phyloP scores from a whole-genome alignment of 2,888 invertebrate genomes.

The Ormia ochracea region DNA sequence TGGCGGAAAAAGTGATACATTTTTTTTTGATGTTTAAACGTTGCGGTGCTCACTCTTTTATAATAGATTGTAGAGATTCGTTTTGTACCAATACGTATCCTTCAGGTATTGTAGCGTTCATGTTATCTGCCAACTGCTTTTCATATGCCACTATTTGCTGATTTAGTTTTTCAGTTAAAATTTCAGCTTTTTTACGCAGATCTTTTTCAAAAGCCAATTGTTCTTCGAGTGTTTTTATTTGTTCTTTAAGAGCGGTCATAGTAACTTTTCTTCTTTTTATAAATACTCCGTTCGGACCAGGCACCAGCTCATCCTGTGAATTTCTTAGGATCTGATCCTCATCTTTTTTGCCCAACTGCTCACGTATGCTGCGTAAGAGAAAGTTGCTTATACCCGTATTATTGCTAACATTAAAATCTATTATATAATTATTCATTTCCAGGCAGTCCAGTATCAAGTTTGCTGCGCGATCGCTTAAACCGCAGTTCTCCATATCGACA shows the following conservation, averaged over 20 bases:
- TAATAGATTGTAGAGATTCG: slow-evolving; percentile 69
- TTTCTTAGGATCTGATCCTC: slow-evolving; percentile 65
- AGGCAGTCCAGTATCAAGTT: slow-evolving; percentile 80
- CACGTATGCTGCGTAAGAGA: slow-evolving; percentile 77
- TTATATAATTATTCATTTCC: slow-evolving; percentile 82
- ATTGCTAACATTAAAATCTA: slow-evolving; percentile 82
- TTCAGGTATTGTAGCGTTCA: slow-evolving; percentile 65
- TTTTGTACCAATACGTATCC: slow-evolving; percentile 70
- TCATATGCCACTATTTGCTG: slow-evolving; percentile 79
- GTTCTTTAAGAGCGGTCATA: slow-evolving; percentile 68
- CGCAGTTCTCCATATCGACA: slow-evolving; percentile 86
- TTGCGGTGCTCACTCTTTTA: slow-evolving; percentile 68
- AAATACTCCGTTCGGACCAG: slow-evolving; percentile 64
- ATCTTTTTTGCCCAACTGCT: slow-evolving; percentile 77
- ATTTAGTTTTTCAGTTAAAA: slow-evolving; percentile 80
- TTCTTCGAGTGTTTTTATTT: slow-evolving; percentile 78
- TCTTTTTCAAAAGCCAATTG: slow-evolving; percentile 81
- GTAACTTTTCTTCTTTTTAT: slow-evolving; percentile 69
- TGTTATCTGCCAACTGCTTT: slow-evolving; percentile 61
- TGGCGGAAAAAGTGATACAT: not conserved
- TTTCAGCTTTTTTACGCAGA: slow-evolving; percentile 81
- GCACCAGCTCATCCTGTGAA: slow-evolving; percentile 68
- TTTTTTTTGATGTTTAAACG: not conserved
- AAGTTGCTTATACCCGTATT: slow-evolving; percentile 79
- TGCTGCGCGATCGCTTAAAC: slow-evolving; percentile 82